These are phyloP conservation scores for Champsocephalus gunnari DNA, from an alignment of 2,797 vertebrate genomes.

Conservation along the genomic window DNA sequence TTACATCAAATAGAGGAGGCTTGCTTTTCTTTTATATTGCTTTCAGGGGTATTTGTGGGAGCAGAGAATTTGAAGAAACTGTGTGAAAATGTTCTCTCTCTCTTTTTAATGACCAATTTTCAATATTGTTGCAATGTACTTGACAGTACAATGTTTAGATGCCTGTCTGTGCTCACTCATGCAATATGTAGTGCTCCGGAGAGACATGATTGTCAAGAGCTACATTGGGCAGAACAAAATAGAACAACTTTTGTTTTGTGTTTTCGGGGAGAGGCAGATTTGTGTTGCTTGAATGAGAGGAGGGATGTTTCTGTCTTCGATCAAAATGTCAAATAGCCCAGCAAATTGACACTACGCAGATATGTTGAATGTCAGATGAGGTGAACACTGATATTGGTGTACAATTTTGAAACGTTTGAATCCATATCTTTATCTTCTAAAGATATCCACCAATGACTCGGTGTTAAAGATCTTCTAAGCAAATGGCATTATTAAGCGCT, in stretches of 20 bases:
- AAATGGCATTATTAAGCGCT: conserved; percentile 63
- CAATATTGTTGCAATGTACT: conserved; percentile 44
- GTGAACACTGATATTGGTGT: conserved; percentile 68
- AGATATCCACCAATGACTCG: conserved; percentile 46
- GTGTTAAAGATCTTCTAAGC: conserved; percentile 48
- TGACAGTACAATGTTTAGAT: conserved; percentile 59
- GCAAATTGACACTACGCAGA: conserved; percentile 70
- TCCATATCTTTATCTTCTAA: conserved; percentile 74
- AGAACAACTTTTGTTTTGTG: conserved; percentile 52
- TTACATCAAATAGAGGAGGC: conserved; percentile 42
- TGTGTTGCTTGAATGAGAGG: conserved; percentile 17
- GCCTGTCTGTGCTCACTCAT: conserved; percentile 62
- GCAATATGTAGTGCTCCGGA: conserved; percentile 58
- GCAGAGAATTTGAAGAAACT: conserved; percentile 36
- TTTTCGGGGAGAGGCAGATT: conserved; percentile 36
- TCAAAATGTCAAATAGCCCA: conserved; percentile 66
- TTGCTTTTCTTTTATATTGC: conserved; percentile 30
- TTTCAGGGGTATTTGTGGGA: conserved; percentile 31
- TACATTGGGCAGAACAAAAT: conserved; percentile 55
- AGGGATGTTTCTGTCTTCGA: conserved; percentile 38
- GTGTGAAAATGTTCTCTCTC: conserved; percentile 26
- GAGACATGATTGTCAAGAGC: conserved; percentile 56
- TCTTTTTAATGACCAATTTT: conserved; percentile 62
- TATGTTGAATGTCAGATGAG: conserved; percentile 75
- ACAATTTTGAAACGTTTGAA: conserved; percentile 73